A percentile compares a stretch with the other conserved stretches of the same genome.
phyloP scores from a whole-genome alignment of 2,113 vertebrate genomes.

The Labrus mixtus region DNA sequence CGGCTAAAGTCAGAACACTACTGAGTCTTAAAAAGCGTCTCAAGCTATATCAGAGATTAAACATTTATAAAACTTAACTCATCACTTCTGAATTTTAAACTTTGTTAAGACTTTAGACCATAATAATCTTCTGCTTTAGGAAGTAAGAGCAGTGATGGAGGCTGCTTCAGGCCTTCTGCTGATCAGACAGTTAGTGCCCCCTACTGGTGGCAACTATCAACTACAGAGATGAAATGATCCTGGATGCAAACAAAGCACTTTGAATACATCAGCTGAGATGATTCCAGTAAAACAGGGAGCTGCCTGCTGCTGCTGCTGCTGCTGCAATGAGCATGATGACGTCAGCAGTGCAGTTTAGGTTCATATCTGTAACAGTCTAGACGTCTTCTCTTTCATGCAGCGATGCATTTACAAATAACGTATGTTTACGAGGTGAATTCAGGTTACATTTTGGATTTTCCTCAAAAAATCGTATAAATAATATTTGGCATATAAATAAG shows the following conservation, averaged over 20 bases:
- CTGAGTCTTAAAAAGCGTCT: too few species aligned
- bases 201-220: conserved; percentile 58
- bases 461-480: neutral
- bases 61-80: neutral
- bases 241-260: conserved; percentile 54
- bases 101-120: too few species aligned
- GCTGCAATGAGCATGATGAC: conserved; percentile 30
- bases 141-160: neutral
- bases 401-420: neutral
- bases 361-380: conserved; percentile 25
- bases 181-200: conserved; percentile 57
- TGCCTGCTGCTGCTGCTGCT: conserved; percentile 38
- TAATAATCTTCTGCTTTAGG: neutral
- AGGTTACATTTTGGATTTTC: neutral
- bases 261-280: conserved; percentile 33
- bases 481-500: neutral
- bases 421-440: neutral
- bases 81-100: neutral
- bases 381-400: neutral
- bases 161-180: neutral
- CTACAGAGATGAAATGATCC: conserved; percentile 41
- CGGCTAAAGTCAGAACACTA: too few species aligned
- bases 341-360: conserved; percentile 20
- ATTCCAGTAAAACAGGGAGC: conserved; percentile 27
- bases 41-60: too few species aligned